Evolutionary conservation across 2,797 vertebrate species (phyloP).

Genomic region (Pteronotus mesoamericanus): DNA sequence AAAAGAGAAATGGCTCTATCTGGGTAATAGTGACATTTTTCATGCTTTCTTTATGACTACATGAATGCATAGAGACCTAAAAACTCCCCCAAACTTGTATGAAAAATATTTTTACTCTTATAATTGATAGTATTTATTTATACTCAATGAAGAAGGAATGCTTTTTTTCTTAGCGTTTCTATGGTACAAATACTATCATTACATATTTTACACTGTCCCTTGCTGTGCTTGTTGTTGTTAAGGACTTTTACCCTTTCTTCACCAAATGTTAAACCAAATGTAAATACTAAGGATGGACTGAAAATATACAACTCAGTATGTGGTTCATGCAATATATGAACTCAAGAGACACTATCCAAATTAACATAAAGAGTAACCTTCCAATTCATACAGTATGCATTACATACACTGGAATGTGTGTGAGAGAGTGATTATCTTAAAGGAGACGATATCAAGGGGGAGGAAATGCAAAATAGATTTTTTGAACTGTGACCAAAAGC

Average conservation of each 20-base stretch:
- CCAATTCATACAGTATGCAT: not conserved
- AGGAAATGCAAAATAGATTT: conserved; percentile 53
- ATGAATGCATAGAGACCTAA: not conserved
- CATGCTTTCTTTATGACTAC: not conserved
- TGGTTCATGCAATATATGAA: not conserved
- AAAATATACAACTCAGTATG: not conserved
- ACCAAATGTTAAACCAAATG: conserved; percentile 8
- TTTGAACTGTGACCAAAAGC: conserved; percentile 58
- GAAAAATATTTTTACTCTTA: conserved; percentile 33
- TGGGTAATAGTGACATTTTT: not conserved
- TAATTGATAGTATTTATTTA: conserved; percentile 38
- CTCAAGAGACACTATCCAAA: not conserved
- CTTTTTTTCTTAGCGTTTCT: not conserved
- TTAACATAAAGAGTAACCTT: not conserved
- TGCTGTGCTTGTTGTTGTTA: not conserved
- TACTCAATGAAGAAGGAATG: not conserved
- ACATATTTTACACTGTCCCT: not conserved
- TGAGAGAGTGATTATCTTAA: not conserved
- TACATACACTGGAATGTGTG: not conserved
- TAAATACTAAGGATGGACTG: not conserved
- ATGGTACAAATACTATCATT: not conserved
- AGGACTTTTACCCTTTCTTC: conserved; percentile 35
- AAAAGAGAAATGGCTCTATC: not conserved
- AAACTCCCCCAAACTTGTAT: conserved; percentile 2
- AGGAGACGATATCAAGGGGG: not conserved